These are phyloP conservation scores for Carettochelys insculpta DNA, from an alignment of 2,113 vertebrate genomes.

Conservation along the genomic window DNA sequence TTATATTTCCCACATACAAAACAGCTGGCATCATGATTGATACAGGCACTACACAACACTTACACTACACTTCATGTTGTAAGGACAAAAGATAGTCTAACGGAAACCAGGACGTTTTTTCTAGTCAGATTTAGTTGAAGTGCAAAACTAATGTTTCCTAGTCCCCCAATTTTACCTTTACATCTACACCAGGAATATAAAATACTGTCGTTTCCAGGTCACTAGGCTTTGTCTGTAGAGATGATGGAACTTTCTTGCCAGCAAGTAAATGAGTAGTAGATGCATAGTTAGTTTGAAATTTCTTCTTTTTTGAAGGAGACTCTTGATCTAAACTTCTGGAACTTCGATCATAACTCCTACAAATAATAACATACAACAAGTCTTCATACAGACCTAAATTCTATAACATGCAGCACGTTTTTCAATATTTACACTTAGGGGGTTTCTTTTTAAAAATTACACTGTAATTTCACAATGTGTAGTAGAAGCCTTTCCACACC, in stretches of 20 bases:
- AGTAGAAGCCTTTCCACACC: background rate
- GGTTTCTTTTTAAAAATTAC: background rate
- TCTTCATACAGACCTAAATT: background rate
- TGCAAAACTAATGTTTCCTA: background rate
- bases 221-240: conserved; percentile 92
- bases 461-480: background rate
- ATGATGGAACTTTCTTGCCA: conserved; percentile 93
- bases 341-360: conserved; percentile 92
- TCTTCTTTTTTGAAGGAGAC: conserved; percentile 96
- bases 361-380: background rate
- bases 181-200: conserved; percentile 98
- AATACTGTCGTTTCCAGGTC: conserved; percentile 97
- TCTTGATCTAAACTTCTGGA: conserved; percentile 94
- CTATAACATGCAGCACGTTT: background rate
- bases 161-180: conserved; percentile 84
- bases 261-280: conserved; percentile 90
- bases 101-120: background rate
- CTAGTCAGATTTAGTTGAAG: background rate
- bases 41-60: background rate
- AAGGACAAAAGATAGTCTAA: background rate
- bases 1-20: background rate
- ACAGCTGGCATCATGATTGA: background rate
- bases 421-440: background rate
- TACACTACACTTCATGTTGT: too few species aligned
- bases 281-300: conserved; percentile 89